Evolutionary conservation across 35 echinoderm and acorn worm genomes (phyloP).

Genomic region (Hemicentrotus pulcherrimus): DNA sequence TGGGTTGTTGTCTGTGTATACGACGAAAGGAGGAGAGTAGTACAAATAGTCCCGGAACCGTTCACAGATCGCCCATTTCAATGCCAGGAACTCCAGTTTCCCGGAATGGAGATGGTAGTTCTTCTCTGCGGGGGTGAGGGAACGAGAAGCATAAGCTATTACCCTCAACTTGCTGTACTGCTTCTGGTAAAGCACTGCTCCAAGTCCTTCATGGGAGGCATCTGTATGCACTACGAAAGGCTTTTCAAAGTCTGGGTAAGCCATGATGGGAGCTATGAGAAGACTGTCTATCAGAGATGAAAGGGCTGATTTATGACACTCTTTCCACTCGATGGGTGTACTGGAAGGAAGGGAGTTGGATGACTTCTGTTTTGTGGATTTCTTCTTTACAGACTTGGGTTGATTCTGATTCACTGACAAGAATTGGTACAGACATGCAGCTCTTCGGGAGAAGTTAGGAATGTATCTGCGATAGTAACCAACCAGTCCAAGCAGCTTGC

Average conservation of each 20-base stretch:
- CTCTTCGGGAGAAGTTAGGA: conserved; percentile 49
- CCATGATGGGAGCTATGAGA: conserved; percentile 30
- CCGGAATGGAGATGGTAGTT: conserved; percentile 4
- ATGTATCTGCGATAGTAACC: conserved; percentile 54
- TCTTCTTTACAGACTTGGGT: background rate
- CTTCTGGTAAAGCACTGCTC: conserved; percentile 42
- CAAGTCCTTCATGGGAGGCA: conserved; percentile 15
- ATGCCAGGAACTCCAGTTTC: too few species aligned
- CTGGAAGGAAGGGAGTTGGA: background rate
- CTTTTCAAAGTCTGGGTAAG: conserved; percentile 35
- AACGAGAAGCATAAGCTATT: conserved; percentile 44
- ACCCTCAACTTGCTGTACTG: conserved; percentile 38
- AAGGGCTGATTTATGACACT: background rate
- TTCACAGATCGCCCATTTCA: conserved; percentile 47
- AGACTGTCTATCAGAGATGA: conserved; percentile 25
- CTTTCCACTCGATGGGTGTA: conserved; percentile 30
- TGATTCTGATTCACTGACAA: background rate
- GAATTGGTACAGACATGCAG: conserved; percentile 31
- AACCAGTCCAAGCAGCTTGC: conserved; percentile 7
- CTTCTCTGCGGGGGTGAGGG: conserved; percentile 46
- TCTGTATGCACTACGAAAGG: conserved; percentile 54
- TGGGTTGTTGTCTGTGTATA: conserved; percentile 76
- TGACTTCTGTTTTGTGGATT: background rate
- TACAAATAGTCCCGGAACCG: conserved; percentile 50
- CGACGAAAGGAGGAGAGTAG: conserved; percentile 30